A percentile compares a stretch with the other conserved stretches of the same genome.
These are phyloP conservation scores for Linnaemya tessellans DNA, from an alignment of 2,888 invertebrate genomes.

Conservation along the genomic window DNA sequence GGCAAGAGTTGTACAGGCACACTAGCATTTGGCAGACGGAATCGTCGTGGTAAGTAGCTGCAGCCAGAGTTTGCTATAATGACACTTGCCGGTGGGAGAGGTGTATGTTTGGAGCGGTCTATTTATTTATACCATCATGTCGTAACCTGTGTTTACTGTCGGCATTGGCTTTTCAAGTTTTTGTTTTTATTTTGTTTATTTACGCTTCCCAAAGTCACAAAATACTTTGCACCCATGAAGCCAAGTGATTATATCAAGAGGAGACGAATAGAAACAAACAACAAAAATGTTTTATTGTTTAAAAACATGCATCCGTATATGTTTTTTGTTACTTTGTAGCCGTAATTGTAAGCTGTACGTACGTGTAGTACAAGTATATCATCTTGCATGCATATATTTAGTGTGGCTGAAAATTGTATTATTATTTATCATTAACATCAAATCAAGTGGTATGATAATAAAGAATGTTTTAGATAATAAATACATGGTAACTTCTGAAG, in stretches of 20 bases:
- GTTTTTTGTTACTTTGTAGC: conserved; percentile 6
- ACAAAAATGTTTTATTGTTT: conserved; percentile 51
- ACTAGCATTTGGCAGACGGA: conserved; percentile 5
- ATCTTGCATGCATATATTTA: conserved; percentile 35
- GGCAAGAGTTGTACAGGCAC: background rate
- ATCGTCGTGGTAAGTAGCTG: conserved; percentile 5
- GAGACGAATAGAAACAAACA: background rate
- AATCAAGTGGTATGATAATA: conserved; percentile 48
- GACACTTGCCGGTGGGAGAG: conserved; percentile 19
- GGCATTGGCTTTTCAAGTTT: conserved; percentile 46
- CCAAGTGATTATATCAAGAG: conserved; percentile 44
- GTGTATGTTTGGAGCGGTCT: conserved; percentile 11
- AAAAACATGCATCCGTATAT: conserved; percentile 49
- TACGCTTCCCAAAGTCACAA: conserved; percentile 38
- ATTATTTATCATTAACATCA: conserved; percentile 49
- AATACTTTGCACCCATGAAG: conserved; percentile 55
- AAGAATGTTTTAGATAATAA: conserved; percentile 46
- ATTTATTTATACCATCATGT: conserved; percentile 17
- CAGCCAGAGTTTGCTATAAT: conserved; percentile 10
- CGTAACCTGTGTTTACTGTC: conserved; percentile 43
- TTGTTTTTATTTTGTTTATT: background rate
- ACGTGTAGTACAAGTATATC: conserved; percentile 7
- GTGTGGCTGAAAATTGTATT: conserved; percentile 34
- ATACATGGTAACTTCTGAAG: conserved; percentile 18
- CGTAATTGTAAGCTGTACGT: conserved; percentile 42